phyloP scores from a whole-genome alignment of 2,113 vertebrate species.

The Varanus komodoensis region DNA sequence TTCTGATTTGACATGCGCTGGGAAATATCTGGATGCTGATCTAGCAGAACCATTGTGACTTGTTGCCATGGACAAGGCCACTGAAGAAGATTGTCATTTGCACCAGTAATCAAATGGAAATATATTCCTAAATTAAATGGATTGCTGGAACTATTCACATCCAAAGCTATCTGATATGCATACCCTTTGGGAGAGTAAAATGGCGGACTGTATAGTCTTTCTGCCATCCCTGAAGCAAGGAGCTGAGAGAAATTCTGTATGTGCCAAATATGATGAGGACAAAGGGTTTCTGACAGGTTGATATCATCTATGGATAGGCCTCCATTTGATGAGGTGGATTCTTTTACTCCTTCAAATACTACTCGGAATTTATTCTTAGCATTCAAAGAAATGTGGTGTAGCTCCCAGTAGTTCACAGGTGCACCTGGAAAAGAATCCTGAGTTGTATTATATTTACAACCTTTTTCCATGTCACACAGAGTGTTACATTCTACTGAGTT shows the following conservation, averaged over 20 bases:
- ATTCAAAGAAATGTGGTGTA: constrained; percentile 84
- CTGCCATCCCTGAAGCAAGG: constrained; percentile 65
- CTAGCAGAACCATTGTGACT: constrained; percentile 83
- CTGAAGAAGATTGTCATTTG: constrained; percentile 81
- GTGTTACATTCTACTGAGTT: not conserved
- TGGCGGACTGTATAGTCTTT: constrained; percentile 81
- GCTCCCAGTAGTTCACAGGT: constrained; percentile 83
- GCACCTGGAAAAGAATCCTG: constrained; percentile 68
- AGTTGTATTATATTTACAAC: not conserved
- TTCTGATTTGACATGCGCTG: constrained; percentile 86
- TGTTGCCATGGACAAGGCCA: constrained; percentile 93
- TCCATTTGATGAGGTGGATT: constrained; percentile 66
- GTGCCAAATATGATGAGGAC: constrained; percentile 89
- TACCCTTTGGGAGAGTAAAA: constrained; percentile 89
- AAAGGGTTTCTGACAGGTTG: constrained; percentile 91
- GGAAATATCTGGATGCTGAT: constrained; percentile 89
- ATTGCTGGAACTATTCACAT: constrained; percentile 61
- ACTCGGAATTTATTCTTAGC: constrained; percentile 85
- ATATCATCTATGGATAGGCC: constrained; percentile 93
- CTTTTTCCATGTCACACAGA: fast-evolving
- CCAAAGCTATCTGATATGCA: constrained; percentile 85
- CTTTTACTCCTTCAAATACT: constrained; percentile 85
- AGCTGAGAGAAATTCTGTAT: constrained; percentile 85
- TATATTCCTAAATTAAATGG: constrained; percentile 77
- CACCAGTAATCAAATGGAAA: constrained; percentile 85